Evolutionary conservation across 2,797 vertebrate genomes (phyloP), one percentile per base, ranked within the genome.

Genomic region (Semaprochilodus insignis): DNA sequence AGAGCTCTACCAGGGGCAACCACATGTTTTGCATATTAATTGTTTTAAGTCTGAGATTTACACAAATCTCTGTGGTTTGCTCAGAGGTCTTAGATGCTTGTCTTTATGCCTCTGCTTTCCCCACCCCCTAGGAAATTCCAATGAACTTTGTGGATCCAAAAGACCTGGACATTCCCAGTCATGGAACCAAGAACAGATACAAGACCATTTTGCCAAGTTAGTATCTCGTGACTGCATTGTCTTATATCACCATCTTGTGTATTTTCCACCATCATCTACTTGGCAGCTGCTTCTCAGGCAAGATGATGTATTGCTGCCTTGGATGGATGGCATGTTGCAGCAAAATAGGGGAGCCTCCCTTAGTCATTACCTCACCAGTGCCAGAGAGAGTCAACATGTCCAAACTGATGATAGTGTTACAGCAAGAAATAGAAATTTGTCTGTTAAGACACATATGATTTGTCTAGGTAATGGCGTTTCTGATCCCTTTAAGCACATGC

Each of bases 81-180:
- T 44, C 8, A 44, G 21, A n/a, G 13, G 13, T 36, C 21, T 17
- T 54, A 15, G 14, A 54, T 17, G 34, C n/a, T 23, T 79, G 21
- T 36, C 2, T 31, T 23, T 31, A 48, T n/a, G 11, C 54, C 73
- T 76, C 34, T 67, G 66, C 40, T 31, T 34, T 27, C 10, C 23
- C 13, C 5, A 17, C 19, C 17, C 91, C 84, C 70, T 93, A 99
- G 97, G 97, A 99, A 96, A 99, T 99, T 88, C 98, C 98, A 40
- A 99, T 99, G 98, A 99, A 99, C 88, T 99, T 99, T 91, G 97
- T 97, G 86, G 97, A 99, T 93, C 97, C 97, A 84, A 97, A 97
- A 92, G 97, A 98, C 90, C 95, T 98, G 90, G 96, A 97, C 79
- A 94, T 99, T 87, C 97, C 96, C 0, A 97, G 96, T 91, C 95